Conservation (phyloP, 1,140 invertebrate species). For the Drosophila ercepeae region DNA sequence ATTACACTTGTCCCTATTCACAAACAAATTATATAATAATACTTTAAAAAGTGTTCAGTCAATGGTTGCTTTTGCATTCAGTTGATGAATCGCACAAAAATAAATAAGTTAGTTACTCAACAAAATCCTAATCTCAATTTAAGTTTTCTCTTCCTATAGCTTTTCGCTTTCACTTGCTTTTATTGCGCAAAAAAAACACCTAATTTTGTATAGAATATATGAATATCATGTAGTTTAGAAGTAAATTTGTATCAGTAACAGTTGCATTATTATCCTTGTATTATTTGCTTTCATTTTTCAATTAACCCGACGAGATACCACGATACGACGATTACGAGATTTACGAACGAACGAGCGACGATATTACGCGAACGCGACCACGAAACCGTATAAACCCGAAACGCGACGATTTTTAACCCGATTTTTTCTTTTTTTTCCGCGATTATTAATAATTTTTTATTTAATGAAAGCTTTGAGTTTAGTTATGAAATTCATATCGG, state of each 20-base stretch:
- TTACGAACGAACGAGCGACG: constrained; percentile 78
- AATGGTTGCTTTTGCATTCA: constrained; percentile 69
- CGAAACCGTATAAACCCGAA: constrained; percentile 82
- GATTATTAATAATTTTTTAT: constrained; percentile 17
- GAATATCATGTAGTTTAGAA: constrained; percentile 68
- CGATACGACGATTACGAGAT: constrained; percentile 53
- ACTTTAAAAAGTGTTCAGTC: constrained; percentile 80
- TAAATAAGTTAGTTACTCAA: constrained; percentile 63
- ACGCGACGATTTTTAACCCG: constrained; percentile 62
- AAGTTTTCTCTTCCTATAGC: constrained; percentile 18
- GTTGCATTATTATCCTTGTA: constrained; percentile 67
- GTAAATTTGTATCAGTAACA: constrained; percentile 76
- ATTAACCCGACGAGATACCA: constrained; percentile 64
- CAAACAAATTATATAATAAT: constrained; percentile 74
- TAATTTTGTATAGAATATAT: constrained; percentile 68
- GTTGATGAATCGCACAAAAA: constrained; percentile 51
- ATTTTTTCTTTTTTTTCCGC: constrained; percentile 5
- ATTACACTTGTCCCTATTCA: constrained; percentile 70
- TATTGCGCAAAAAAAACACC: constrained; percentile 42
- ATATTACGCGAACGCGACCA: constrained; percentile 82
- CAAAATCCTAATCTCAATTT: constrained; percentile 67
- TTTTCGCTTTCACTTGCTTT: too few species aligned
- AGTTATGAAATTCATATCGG: constrained; percentile 43
- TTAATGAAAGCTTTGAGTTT: constrained; percentile 48
- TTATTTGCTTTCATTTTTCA: constrained; percentile 59